Evolutionary conservation across 2,113 vertebrate species (phyloP).

Genomic region (Lepidothrix coronata): DNA sequence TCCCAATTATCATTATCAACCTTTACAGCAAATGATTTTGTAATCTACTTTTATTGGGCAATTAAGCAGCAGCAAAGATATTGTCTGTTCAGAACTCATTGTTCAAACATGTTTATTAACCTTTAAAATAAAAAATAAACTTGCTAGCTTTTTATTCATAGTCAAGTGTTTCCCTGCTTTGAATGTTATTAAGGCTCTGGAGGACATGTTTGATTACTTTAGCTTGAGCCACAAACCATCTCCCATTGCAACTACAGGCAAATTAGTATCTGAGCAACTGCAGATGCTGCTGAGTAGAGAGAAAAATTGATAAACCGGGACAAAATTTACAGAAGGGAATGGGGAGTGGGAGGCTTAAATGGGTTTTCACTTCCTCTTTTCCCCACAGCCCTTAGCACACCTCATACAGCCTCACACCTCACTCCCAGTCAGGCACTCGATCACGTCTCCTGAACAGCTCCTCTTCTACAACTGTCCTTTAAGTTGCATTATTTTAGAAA

Average conservation of each 20-base stretch:
- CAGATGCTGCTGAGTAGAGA: background rate
- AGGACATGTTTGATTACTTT: background rate
- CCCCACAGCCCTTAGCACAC: background rate
- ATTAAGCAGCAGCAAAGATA: conserved; percentile 37
- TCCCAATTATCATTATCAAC: background rate
- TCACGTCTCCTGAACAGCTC: background rate
- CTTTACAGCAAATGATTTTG: conserved; percentile 44
- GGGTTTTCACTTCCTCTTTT: background rate
- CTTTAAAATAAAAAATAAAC: conserved; percentile 19
- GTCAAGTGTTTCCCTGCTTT: conserved; percentile 18
- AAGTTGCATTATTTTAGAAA: background rate
- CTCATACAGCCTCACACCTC: background rate
- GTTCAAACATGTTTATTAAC: conserved; percentile 52
- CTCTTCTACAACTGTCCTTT: background rate
- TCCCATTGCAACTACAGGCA: background rate
- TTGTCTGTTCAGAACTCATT: conserved; percentile 43
- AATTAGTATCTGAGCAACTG: background rate
- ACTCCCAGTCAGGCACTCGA: background rate
- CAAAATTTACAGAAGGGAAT: background rate
- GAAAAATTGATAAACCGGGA: background rate
- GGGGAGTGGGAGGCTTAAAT: background rate
- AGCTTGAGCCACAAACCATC: background rate
- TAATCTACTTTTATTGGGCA: conserved; percentile 55
- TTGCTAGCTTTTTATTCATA: conserved; percentile 6
- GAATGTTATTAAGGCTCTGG: conserved; percentile 15